Conservation (phyloP, 2,888 invertebrate species). For the Chelonus formosanus region DNA sequence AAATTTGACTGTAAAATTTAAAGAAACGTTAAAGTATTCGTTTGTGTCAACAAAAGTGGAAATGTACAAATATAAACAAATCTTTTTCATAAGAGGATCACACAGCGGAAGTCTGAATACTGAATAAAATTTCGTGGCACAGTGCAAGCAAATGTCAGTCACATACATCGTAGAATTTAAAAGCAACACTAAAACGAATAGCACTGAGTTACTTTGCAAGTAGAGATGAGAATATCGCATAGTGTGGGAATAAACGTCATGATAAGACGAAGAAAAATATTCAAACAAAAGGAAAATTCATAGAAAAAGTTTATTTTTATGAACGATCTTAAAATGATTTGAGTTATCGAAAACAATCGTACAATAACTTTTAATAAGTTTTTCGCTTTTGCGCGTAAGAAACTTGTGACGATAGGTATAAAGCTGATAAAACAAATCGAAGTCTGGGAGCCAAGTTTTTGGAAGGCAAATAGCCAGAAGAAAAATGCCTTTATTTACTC, state of each 20-base stretch:
- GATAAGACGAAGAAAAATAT: not conserved
- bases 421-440: slow-evolving; percentile 6
- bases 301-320: slow-evolving; percentile 14
- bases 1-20: too few relatives aligned
- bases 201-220: slow-evolving; percentile 36
- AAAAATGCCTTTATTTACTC: slow-evolving; percentile 18
- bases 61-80: too few relatives aligned
- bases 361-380: slow-evolving; percentile 26
- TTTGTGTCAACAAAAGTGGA: too few relatives aligned
- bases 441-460: slow-evolving; percentile 8
- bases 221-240: slow-evolving; percentile 35
- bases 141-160: slow-evolving; percentile 23
- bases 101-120: too few relatives aligned
- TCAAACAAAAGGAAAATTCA: slow-evolving; percentile 8
- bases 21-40: too few relatives aligned
- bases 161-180: slow-evolving; percentile 3
- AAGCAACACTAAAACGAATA: slow-evolving; percentile 39
- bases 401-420: slow-evolving; percentile 6
- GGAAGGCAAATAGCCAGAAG: slow-evolving; percentile 10
- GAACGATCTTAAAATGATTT: slow-evolving; percentile 17
- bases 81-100: too few relatives aligned
- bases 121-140: slow-evolving; percentile 14
- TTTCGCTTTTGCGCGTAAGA: slow-evolving; percentile 10
- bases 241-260: not conserved
- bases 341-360: slow-evolving; percentile 20